These are phyloP conservation scores for Onthophagus taurus DNA, from an alignment of 1,140 invertebrate species.

Conservation along the genomic window DNA sequence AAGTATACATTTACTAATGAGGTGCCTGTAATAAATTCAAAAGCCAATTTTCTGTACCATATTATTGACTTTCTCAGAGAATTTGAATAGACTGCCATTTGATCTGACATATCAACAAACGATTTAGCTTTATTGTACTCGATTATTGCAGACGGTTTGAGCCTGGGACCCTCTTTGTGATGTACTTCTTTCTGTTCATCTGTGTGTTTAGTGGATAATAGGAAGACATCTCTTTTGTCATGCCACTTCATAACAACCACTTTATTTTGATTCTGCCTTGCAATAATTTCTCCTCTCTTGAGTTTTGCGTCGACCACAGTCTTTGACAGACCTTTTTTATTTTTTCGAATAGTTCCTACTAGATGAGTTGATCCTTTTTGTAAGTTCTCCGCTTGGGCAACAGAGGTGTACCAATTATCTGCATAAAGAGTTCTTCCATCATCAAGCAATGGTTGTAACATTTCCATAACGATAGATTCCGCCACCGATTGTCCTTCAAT, in stretches of 20 bases:
- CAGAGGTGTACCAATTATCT: conserved; percentile 37
- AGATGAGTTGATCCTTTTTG: conserved; percentile 31
- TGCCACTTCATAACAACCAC: conserved; percentile 31
- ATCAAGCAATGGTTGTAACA: conserved; percentile 22
- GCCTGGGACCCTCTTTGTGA: background rate
- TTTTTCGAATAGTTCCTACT: conserved; percentile 29
- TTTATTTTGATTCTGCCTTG: conserved; percentile 23
- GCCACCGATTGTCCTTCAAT: conserved; percentile 4
- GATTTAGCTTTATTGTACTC: conserved; percentile 9
- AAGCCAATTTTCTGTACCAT: conserved; percentile 5
- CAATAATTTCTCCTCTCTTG: conserved; percentile 25
- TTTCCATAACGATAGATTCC: conserved; percentile 23
- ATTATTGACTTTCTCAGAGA: conserved; percentile 3
- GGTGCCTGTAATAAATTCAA: conserved; percentile 1
- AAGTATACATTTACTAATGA: conserved; percentile 1
- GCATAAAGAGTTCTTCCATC: conserved; percentile 31
- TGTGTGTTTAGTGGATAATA: background rate
- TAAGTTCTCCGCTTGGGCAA: conserved; percentile 31
- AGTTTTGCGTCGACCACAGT: conserved; percentile 24
- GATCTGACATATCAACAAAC: conserved; percentile 4
- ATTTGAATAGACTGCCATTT: background rate
- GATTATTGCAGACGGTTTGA: background rate
- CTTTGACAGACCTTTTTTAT: conserved; percentile 24
- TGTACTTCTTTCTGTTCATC: background rate
- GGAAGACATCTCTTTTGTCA: conserved; percentile 25